A percentile compares a stretch with the other conserved stretches of the same genome.
Evolutionary conservation across 2,888 invertebrate genomes (phyloP).

Genomic region (Xiphydria camelus): DNA sequence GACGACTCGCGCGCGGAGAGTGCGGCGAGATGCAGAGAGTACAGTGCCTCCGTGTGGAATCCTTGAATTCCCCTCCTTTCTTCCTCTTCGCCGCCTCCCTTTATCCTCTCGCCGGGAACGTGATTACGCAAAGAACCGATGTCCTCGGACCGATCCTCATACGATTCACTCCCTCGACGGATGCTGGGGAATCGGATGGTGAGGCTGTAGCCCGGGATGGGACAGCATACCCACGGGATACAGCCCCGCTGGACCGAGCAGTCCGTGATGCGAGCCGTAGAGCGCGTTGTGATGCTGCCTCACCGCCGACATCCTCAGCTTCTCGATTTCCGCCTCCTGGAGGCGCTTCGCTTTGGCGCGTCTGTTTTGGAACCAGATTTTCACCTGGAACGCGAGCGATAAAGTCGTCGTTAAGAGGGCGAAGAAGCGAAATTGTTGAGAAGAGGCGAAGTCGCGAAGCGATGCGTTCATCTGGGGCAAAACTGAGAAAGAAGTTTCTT

Average conservation of each 20-base stretch:
- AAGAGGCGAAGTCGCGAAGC: no score
- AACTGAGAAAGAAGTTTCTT: no score
- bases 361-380: conserved; percentile 95
- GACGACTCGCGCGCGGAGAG: no score
- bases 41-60: no score
- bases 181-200: conserved; percentile 44
- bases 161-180: conserved; percentile 41
- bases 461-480: no score
- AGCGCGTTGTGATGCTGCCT: conserved; percentile 54
- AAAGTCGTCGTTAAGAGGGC: conserved; percentile 8
- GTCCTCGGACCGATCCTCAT: conserved; percentile 1
- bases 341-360: conserved; percentile 95
- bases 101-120: not conserved
- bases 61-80: no score
- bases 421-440: conserved; percentile 1
- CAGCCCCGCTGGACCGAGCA: conserved; percentile 44
- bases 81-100: no score
- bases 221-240: conserved; percentile 51
- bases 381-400: conserved; percentile 71
- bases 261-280: conserved; percentile 49
- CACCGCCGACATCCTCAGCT: conserved; percentile 79
- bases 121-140: not conserved
- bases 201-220: conserved; percentile 44
- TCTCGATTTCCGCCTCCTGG: conserved; percentile 97
- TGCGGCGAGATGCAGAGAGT: no score